Evolutionary conservation across 2,888 invertebrate species (phyloP).

Genomic region (Phania funesta): DNA sequence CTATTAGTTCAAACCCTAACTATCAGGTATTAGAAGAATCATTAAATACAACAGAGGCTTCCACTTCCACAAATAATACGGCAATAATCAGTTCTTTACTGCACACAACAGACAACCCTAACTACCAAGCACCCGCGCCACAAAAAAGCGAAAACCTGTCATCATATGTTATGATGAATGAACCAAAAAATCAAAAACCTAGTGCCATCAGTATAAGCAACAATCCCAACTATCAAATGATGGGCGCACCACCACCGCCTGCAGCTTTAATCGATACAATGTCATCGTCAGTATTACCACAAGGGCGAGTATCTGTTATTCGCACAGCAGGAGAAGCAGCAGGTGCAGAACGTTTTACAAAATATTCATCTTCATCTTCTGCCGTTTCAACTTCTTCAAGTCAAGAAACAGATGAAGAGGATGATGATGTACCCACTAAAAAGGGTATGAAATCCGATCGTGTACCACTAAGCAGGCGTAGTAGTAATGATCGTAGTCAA

Average conservation of each 20-base stretch:
- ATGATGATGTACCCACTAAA: slow-evolving; percentile 68
- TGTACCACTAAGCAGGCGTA: slow-evolving; percentile 72
- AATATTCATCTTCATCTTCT: slow-evolving; percentile 60
- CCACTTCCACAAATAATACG: slow-evolving; percentile 58
- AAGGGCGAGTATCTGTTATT: slow-evolving; percentile 10
- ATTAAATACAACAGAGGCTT: slow-evolving; percentile 66
- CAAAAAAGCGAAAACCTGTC: slow-evolving; percentile 30
- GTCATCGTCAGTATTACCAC: slow-evolving; percentile 56
- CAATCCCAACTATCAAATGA: slow-evolving; percentile 73
- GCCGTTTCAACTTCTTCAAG: slow-evolving; percentile 63
- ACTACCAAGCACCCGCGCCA: slow-evolving; percentile 71
- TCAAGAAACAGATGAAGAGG: slow-evolving; percentile 69
- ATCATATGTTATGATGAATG: slow-evolving; percentile 73
- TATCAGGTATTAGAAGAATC: slow-evolving; percentile 73
- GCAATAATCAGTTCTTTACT: slow-evolving; percentile 1
- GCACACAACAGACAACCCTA: slow-evolving; percentile 72
- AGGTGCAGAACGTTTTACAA: slow-evolving; percentile 25
- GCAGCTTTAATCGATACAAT: slow-evolving; percentile 9
- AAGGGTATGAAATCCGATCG: slow-evolving; percentile 76
- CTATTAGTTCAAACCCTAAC: slow-evolving; percentile 69
- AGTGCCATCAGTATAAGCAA: slow-evolving; percentile 67
- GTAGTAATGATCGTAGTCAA: slow-evolving; percentile 67
- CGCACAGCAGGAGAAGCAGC: slow-evolving; percentile 9
- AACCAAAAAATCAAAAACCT: slow-evolving; percentile 64
- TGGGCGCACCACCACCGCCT: slow-evolving; percentile 64